Evolutionary conservation across 30 jellyfish, hydroid and myxozoan species (phyloP).

Genomic region (Pelagia noctiluca): DNA sequence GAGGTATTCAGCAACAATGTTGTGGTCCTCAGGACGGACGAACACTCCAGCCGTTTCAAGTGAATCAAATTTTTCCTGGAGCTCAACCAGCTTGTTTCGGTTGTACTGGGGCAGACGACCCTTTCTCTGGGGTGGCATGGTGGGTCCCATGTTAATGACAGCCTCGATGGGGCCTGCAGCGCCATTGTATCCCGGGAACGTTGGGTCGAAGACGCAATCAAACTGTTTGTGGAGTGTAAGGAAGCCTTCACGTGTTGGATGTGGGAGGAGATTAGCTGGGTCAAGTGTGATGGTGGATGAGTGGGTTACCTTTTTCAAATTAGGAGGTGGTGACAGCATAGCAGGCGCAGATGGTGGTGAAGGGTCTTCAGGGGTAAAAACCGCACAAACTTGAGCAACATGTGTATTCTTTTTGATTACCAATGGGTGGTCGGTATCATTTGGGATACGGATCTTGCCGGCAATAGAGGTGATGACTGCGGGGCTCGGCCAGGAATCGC

Average conservation of each 20-base stretch:
- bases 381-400: slow-evolving; percentile 21
- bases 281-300: background rate
- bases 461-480: background rate
- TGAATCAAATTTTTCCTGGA: slow-evolving; percentile 59
- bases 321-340: background rate
- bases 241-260: background rate
- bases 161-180: slow-evolving; percentile 59
- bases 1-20: slow-evolving; percentile 48
- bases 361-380: background rate
- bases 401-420: slow-evolving; percentile 20
- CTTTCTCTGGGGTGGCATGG: slow-evolving; percentile 58
- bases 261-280: slow-evolving; percentile 42
- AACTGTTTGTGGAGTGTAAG: slow-evolving; percentile 6
- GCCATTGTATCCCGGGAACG: slow-evolving; percentile 73
- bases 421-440: slow-evolving; percentile 12
- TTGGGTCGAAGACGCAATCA: slow-evolving; percentile 55
- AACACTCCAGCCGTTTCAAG: slow-evolving; percentile 66
- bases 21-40: slow-evolving; percentile 59
- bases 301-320: background rate
- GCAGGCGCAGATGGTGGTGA: background rate
- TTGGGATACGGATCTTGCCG: slow-evolving; percentile 27
- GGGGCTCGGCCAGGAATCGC: slow-evolving; percentile 41
- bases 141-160: slow-evolving; percentile 68
- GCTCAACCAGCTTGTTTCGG: slow-evolving; percentile 35
- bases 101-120: slow-evolving; percentile 67